Conservation (phyloP, 2,113 vertebrate species). For the Colinus virginianus region DNA sequence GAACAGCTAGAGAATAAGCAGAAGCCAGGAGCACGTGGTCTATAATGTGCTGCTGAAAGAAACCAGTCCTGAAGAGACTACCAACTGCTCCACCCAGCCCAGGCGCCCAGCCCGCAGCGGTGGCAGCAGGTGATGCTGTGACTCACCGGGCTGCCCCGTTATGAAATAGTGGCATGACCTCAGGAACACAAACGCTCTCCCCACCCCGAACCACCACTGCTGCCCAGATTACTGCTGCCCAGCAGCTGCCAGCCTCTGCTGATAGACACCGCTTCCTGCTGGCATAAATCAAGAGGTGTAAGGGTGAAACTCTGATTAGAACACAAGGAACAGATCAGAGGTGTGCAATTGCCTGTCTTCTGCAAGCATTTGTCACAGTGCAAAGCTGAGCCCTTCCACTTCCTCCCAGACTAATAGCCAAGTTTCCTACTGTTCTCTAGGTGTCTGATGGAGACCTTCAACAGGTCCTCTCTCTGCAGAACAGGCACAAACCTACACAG, state of each 20-base stretch:
- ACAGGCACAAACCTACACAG: background rate
- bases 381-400: background rate
- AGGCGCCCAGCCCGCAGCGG: background rate
- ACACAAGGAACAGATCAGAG: background rate
- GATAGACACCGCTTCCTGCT: background rate
- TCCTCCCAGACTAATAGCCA: background rate
- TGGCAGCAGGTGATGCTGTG: background rate
- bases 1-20: rapidly evolving
- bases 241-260: background rate
- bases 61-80: background rate
- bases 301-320: background rate
- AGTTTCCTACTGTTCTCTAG: rapidly evolving
- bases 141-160: background rate
- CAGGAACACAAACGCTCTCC: background rate
- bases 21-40: background rate
- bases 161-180: background rate
- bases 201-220: background rate
- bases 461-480: background rate
- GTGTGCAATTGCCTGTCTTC: background rate
- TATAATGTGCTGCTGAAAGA: background rate
- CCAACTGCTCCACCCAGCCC: background rate
- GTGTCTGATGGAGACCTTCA: background rate
- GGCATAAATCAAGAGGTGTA: background rate
- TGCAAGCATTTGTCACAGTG: background rate
- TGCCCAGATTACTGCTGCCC: background rate